phyloP scores from a whole-genome alignment of 1,140 invertebrate species.

The Trinorchestia longiramus region DNA sequence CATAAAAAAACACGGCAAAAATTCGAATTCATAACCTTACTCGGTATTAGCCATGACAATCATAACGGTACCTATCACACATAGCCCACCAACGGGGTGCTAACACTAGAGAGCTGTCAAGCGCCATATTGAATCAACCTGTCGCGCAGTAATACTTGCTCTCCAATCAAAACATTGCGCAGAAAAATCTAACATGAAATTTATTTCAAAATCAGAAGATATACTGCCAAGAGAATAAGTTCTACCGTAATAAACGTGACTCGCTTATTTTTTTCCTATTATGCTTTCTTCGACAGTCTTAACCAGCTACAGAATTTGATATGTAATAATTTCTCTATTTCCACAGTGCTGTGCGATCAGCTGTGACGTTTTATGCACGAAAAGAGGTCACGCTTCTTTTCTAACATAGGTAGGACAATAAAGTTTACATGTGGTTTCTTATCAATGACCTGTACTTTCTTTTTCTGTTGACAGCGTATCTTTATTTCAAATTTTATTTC shows the following conservation, averaged over 20 bases:
- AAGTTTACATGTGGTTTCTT: neutral
- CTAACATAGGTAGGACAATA: neutral
- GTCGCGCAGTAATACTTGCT: constrained; percentile 25
- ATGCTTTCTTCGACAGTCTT: neutral
- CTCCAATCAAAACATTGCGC: constrained; percentile 50
- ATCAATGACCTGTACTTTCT: neutral
- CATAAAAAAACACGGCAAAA: neutral
- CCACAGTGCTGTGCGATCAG: constrained; percentile 8
- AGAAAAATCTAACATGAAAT: neutral
- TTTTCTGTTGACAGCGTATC: neutral
- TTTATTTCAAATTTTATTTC: neutral
- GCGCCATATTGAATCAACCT: constrained; percentile 54
- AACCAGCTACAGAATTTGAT: neutral
- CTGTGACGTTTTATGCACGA: constrained; percentile 36
- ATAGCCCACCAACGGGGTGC: neutral
- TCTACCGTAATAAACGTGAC: neutral
- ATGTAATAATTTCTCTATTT: neutral
- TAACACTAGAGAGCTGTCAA: constrained; percentile 42
- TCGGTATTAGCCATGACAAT: neutral
- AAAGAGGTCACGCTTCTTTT: neutral
- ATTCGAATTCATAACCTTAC: neutral
- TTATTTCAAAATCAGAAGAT: neutral
- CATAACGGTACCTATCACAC: neutral
- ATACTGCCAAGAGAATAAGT: neutral
- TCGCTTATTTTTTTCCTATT: neutral